Conservation (phyloP, 23 tunicate genomes). For the Trididemnum nubilum region DNA sequence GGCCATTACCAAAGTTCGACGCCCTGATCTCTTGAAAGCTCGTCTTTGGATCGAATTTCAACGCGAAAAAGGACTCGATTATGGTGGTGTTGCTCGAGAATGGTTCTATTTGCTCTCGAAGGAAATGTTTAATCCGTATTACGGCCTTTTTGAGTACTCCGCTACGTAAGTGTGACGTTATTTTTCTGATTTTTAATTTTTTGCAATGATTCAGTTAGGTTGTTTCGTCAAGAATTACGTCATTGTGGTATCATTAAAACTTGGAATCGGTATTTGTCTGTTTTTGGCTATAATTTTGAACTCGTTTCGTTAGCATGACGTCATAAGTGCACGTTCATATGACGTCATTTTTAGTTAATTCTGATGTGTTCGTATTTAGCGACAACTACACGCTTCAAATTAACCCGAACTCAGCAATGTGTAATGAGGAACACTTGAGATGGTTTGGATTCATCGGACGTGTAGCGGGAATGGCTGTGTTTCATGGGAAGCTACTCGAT, state of each 20-base stretch:
- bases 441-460: conserved; percentile 96
- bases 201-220: no score
- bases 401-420: conserved; percentile 91
- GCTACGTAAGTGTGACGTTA: conserved; percentile 68
- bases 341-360: no score
- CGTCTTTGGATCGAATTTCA: conserved; percentile 93
- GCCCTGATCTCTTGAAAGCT: conserved; percentile 75
- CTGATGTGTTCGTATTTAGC: no score
- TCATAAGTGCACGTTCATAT: no score
- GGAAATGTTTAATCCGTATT: conserved; percentile 98
- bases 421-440: conserved; percentile 84
- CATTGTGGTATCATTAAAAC: no score
- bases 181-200: no score
- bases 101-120: conserved; percentile 97
- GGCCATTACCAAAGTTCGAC: conserved; percentile 62
- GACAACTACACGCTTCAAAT: conserved; percentile 97
- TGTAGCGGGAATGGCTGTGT: conserved; percentile 99
- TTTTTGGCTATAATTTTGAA: no score
- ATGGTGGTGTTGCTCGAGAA: conserved; percentile 96
- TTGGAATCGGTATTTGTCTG: no score
- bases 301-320: no score
- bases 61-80: conserved; percentile 92
- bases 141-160: conserved; percentile 95
- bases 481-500: conserved; percentile 93
- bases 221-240: no score